Evolutionary conservation across 2,113 vertebrate species (phyloP), one percentile per base, ranked within the genome.

Genomic region (Antigone vipio): DNA sequence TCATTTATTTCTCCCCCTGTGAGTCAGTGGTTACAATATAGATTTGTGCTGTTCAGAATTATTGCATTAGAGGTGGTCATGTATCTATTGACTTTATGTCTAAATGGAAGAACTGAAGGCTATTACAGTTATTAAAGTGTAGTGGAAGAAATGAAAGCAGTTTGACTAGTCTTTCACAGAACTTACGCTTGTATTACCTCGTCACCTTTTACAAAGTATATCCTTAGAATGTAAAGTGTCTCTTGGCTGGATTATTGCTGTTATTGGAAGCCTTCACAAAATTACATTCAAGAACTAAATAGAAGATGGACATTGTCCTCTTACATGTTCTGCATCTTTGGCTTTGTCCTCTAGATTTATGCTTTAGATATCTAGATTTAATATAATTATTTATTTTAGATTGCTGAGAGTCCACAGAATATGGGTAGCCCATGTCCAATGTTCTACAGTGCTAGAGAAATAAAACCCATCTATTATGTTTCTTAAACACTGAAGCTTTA

Each of bases 61-160:
- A 91, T 40, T 94, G 24, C 83, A 94, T 95, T 97, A 93, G 64
- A 88, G 18, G 35, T 91, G 68, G 26, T 91, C 62, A 94, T 89
- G 79, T 92, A 88, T 92, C 85, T 97, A 92, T 85, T 95, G 80
- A 93, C 85, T 98, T 96, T 89, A 73, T 79, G 85, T 95, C 91
- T 95, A 95, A 95, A 83, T 88, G 38, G 52, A 95, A 90, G 66
- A 94, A 75, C 50, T 59, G 42, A 96, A 92, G 29, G 30, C 67
- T 94, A 44, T 91, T 93, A 79, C 38, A 80, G 8, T 83, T 92
- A 89, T 82, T 96, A 91, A 97, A 95, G 44, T 78, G 35, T 40
- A 78, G 44, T 73, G 23, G 42, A 93, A 96, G 56, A 95, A 96
- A 89, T 30, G 23, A 78, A 82, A 88, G 55, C 34, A 71, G 29